phyloP scores from a whole-genome alignment of 2,113 vertebrate species.

The Tupaia chinensis region DNA sequence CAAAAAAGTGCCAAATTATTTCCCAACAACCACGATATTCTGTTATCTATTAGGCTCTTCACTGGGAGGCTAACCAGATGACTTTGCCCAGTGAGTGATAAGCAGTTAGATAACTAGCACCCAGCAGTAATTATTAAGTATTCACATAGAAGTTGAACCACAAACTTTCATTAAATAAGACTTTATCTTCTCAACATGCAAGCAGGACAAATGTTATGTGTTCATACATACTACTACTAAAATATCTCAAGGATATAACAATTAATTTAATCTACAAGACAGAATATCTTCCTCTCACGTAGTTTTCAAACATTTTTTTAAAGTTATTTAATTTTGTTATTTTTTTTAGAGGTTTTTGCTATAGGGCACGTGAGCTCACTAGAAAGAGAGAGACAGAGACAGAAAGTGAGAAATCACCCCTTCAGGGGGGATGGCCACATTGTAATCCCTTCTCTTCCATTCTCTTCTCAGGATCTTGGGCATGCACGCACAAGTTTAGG shows the following conservation, averaged over 20 bases:
- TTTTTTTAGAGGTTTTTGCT: too few species aligned
- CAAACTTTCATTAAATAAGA: not conserved
- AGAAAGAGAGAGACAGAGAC: too few species aligned
- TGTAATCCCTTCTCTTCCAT: too few species aligned
- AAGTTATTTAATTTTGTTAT: too few species aligned
- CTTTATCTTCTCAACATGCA: not conserved
- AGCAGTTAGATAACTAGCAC: not conserved
- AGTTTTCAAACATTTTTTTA: not conserved
- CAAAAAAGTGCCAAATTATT: not conserved
- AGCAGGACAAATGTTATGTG: not conserved
- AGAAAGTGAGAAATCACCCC: too few species aligned
- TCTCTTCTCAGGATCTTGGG: too few species aligned
- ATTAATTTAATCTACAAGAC: not conserved
- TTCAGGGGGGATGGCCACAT: too few species aligned
- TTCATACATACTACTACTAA: not conserved
- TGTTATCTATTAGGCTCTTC: not conserved
- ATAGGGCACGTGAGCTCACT: too few species aligned
- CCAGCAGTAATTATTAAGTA: not conserved
- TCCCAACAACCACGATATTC: not conserved
- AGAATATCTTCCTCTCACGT: not conserved
- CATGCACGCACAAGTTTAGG: too few species aligned
- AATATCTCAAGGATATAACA: not conserved
- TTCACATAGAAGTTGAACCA: not conserved
- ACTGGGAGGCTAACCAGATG: not conserved
- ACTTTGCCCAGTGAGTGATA: conserved; percentile 20